Conservation (phyloP, 1,140 invertebrate genomes). For the Drosophila punjabiensis region DNA sequence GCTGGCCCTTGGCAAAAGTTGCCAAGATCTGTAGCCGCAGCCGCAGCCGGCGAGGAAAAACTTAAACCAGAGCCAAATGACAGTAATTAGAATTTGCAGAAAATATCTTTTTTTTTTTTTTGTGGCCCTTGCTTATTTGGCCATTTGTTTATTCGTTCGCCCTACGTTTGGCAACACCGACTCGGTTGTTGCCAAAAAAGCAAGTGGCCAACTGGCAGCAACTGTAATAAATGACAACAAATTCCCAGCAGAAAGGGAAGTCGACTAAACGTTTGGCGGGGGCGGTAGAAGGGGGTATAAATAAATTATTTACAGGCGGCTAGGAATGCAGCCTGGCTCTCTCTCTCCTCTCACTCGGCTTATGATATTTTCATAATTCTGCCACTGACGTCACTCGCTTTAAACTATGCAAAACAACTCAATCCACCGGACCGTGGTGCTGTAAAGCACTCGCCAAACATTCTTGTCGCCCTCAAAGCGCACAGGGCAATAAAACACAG, state of each 20-base stretch:
- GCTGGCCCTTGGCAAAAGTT: conserved; percentile 40
- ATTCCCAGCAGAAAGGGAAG: conserved; percentile 57
- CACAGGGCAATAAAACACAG: conserved; percentile 76
- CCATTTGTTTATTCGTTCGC: conserved; percentile 33
- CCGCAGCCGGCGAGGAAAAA: conserved; percentile 31
- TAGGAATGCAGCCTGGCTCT: conserved; percentile 15
- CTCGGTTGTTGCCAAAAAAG: conserved; percentile 61
- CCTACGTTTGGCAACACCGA: conserved; percentile 41
- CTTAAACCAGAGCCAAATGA: conserved; percentile 72
- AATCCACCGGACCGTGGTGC: conserved; percentile 61
- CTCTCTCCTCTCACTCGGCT: conserved; percentile 9
- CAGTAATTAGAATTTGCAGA: conserved; percentile 79
- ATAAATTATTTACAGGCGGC: conserved; percentile 76
- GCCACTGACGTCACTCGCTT: conserved; percentile 57
- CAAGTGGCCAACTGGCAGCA: conserved; percentile 65
- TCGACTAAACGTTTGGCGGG: conserved; percentile 34
- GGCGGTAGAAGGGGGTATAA: conserved; percentile 52
- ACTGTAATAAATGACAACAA: conserved; percentile 77
- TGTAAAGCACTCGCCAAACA: conserved; percentile 70
- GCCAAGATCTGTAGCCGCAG: conserved; percentile 34
- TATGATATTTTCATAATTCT: conserved; percentile 77
- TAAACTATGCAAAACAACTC: conserved; percentile 81
- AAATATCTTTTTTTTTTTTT: conserved; percentile 41
- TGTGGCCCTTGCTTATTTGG: conserved; percentile 14
- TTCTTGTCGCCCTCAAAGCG: conserved; percentile 70